Conservation (phyloP, 2,113 vertebrate species). For the Rhombomys opimus region DNA sequence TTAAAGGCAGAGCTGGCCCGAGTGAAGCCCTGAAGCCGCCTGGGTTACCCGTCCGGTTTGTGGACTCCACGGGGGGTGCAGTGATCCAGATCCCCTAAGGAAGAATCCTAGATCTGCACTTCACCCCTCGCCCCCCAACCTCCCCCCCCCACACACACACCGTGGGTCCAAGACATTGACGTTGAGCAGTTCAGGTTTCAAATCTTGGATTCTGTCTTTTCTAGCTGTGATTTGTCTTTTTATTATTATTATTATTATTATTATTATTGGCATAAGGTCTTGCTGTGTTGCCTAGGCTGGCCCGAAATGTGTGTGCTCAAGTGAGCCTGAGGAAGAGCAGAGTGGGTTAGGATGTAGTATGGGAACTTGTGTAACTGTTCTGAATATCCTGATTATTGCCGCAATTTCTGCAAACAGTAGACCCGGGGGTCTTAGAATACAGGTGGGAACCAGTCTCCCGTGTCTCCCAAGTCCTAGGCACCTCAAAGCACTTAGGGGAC, state of each 20-base stretch:
- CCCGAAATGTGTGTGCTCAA: not conserved
- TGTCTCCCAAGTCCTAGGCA: not conserved
- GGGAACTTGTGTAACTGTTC: not conserved
- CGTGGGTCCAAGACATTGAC: not conserved
- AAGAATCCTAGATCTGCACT: not conserved
- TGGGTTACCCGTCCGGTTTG: not conserved
- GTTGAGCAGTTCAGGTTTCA: not conserved
- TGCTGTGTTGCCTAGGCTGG: not conserved
- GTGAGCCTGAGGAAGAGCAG: not conserved
- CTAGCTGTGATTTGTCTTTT: not conserved
- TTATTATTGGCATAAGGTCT: not conserved
- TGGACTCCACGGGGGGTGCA: not conserved
- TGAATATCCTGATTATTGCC: not conserved
- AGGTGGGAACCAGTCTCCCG: not conserved
- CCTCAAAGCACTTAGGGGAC: not conserved
- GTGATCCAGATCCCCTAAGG: not conserved
- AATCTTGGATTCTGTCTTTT: conserved; percentile 24
- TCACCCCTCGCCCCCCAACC: no score
- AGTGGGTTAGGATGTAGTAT: not conserved
- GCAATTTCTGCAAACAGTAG: not conserved
- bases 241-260: not conserved
- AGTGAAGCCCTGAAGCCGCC: not conserved
- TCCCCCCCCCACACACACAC: not conserved
- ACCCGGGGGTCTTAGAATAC: not conserved
- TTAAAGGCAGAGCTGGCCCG: not conserved